Conservation (phyloP, 2,797 vertebrate genomes). For the Alosa sapidissima region DNA sequence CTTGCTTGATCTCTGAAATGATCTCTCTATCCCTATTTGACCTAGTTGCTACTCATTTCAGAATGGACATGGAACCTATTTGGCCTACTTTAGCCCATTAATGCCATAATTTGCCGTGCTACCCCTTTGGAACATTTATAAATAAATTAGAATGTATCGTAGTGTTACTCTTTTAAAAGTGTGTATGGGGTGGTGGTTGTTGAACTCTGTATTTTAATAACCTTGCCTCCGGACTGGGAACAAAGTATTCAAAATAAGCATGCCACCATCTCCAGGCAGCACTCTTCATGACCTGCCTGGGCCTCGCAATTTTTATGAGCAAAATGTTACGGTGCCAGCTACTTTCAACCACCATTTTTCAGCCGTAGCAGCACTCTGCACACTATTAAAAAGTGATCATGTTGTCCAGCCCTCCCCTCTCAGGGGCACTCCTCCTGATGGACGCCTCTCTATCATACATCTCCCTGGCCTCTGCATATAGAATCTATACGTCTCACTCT, state of each 20-base stretch:
- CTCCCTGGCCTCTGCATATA: background rate
- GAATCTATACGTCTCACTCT: background rate
- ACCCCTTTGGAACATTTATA: too few relatives aligned
- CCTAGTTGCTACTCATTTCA: too few relatives aligned
- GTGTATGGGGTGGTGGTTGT: too few relatives aligned
- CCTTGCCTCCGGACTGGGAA: too few relatives aligned
- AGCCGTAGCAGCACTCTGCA: background rate
- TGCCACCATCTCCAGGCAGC: background rate
- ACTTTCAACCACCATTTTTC: background rate
- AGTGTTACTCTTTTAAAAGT: too few relatives aligned
- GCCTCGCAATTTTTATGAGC: background rate
- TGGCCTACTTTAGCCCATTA: too few relatives aligned
- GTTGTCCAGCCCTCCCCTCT: background rate
- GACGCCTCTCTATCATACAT: background rate
- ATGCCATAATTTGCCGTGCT: too few relatives aligned
- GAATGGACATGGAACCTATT: too few relatives aligned
- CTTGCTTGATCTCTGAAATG: too few relatives aligned
- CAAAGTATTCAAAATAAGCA: background rate
- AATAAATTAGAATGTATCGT: too few relatives aligned
- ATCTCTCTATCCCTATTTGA: too few relatives aligned
- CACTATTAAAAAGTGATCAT: background rate
- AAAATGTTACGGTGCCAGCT: background rate
- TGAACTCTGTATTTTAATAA: too few relatives aligned
- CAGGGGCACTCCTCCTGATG: background rate
- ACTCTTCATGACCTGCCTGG: background rate